phyloP scores from a whole-genome alignment of 2,888 invertebrate species.

The Nomada lathburiana region DNA sequence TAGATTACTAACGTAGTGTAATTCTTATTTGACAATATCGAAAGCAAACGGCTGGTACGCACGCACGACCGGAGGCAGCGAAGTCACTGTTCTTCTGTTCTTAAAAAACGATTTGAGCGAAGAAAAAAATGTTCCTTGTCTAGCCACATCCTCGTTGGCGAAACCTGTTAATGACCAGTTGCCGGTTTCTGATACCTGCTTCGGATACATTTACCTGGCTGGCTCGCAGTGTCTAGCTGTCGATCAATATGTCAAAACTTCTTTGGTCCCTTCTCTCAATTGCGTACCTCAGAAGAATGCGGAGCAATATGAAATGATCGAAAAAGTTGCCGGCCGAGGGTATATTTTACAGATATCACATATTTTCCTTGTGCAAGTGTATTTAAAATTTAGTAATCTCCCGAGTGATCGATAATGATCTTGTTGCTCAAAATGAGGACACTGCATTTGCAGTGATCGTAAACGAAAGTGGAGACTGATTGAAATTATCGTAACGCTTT shows the following conservation, averaged over 20 bases:
- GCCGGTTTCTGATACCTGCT: conserved; percentile 37
- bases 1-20: conserved; percentile 5
- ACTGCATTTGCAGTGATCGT: too few species aligned
- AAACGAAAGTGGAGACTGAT: too few species aligned
- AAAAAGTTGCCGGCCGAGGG: neutral
- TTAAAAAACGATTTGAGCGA: conserved; percentile 1
- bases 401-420: neutral
- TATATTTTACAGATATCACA: neutral
- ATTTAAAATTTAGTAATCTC: neutral
- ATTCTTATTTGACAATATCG: conserved; percentile 16
- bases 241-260: conserved; percentile 45
- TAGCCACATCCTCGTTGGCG: conserved; percentile 47
- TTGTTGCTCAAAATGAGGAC: too few species aligned
- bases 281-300: conserved; percentile 5
- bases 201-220: conserved; percentile 32
- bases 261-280: conserved; percentile 33
- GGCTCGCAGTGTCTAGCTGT: conserved; percentile 33
- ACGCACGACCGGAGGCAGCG: neutral
- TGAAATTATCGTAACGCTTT: too few species aligned
- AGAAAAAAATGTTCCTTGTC: conserved; percentile 35
- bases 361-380: neutral
- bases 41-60: neutral
- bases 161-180: conserved; percentile 61
- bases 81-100: conserved; percentile 11
- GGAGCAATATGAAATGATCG: neutral